Evolutionary conservation across 2,797 vertebrate species (phyloP), one percentile per base, ranked within the genome.

Genomic region (Harpagifer antarcticus): DNA sequence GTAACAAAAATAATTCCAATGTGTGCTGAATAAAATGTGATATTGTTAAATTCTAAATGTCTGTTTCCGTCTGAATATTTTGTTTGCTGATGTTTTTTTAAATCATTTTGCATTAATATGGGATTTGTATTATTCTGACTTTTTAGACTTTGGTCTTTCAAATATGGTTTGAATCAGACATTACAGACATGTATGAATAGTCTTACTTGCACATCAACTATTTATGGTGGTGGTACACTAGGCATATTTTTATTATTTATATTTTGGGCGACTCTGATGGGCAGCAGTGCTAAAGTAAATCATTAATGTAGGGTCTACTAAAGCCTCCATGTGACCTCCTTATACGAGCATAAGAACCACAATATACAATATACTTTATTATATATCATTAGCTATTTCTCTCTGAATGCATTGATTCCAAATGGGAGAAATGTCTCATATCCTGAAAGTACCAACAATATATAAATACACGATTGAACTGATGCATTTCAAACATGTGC

Each of bases 101-200:
- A 89, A 90, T 91, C 89, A 89, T 88, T 63, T 37, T 8, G 12
- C 14, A 64, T 73, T 23, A 84, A 70, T 33, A 14, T 16, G 58
- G 43, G 23, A 62, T 54, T 57, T 72, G 61, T 2, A 50, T 79
- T 79, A 47, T 79, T 79, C 2, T 67, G 48, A 2, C 19, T 53
- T 52, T 68, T 67, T 59, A 10, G 1, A 5, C 6, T 45, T 20
- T 12, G n/a, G 1, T 56, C 33, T 63, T 65, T 59, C 17, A 50
- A 3, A 27, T 27, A 27, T 37, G 31, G 4, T 14, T 9, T 60
- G 7, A 57, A 3, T 55, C 33, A 54, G 17, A 14, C 7, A 47
- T 44, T 20, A 31, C 61, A 53, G 17, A 65, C 1, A 17, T 40
- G 23, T 76, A 40, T 33, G 52, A 14, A 27, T 57, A 49, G 56